phyloP scores from a whole-genome alignment of 2,888 invertebrate species.

The Drosophila macrothrix region DNA sequence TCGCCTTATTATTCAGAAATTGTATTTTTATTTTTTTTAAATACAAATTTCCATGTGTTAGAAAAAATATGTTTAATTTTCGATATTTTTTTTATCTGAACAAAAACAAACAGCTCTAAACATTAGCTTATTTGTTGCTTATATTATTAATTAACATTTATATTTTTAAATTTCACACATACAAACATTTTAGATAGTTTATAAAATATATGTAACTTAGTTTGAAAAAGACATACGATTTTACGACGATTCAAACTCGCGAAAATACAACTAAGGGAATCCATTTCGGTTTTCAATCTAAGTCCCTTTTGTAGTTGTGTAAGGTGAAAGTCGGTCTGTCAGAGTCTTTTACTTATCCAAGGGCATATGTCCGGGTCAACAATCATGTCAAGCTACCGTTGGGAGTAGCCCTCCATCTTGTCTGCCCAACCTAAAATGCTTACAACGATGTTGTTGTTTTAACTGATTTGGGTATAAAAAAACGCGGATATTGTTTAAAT shows the following conservation, averaged over 20 bases:
- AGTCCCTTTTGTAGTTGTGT: neutral
- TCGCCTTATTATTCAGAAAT: neutral
- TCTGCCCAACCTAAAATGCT: neutral
- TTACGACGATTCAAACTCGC: neutral
- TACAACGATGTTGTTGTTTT: neutral
- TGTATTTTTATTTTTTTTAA: neutral
- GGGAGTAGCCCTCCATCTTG: neutral
- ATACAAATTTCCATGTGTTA: neutral
- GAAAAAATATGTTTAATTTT: neutral
- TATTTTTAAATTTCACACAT: neutral
- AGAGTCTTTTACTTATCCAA: neutral
- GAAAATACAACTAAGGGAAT: neutral
- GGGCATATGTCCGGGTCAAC: no score
- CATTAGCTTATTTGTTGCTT: neutral
- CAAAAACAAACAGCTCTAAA: neutral
- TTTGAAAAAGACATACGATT: no score
- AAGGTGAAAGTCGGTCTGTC: neutral
- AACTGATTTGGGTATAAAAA: neutral
- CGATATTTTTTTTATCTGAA: neutral
- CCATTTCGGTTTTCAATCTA: neutral
- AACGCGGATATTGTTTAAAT: rapidly evolving
- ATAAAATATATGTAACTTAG: neutral
- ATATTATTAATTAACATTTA: neutral
- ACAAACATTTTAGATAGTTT: neutral
- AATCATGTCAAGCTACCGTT: neutral